Evolutionary conservation across 2,888 invertebrate species (phyloP), one percentile per base, ranked within the genome.

Genomic region (Macrosoma leucophasiata): DNA sequence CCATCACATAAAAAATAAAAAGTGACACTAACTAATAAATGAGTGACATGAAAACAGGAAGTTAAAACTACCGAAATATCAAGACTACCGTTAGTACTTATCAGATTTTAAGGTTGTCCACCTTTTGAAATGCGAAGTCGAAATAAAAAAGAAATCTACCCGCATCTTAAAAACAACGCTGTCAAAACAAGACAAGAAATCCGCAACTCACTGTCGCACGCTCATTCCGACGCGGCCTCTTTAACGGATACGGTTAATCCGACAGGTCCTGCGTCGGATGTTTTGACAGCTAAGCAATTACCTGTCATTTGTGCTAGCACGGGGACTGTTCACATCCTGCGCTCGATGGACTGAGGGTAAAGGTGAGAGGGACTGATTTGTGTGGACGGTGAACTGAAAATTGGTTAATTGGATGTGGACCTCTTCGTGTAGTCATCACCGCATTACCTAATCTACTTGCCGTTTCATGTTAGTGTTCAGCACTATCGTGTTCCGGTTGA

Each of bases 241-340:
- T 75, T 71, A 75, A 59, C 75, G 74, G 74, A 77, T 76, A 76
- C 65, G 55, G 63, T 55, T 75, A 75, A 76, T 76, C 74, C 60
- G 74, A 73, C 77, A 44, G 41, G 39, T 44, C 32, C 34, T 43
- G 55, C 56, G 64, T 75, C 70, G 74, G 77, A 74, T 77, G 76
- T 82, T 82, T 76, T 82, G 82, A 82, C 84, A 79, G 66, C 58
- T 38, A 37, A 44, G 62, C 82, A 79, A 82, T 82, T 78, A 77
- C 73, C 75, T 75, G 76, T 58, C 72, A 65, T 45, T 50, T 43
- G 46, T 50, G 58, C 49, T 24, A 58, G 19, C n/a, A n/a, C 46
- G 25, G 3, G 27, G 12, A 48, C 49, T 48, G 63, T 62, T 72
- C 73, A 73, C 75, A 76, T 75, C 74, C 75, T 71, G 63, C 58